Base-by-base conservation (phyloP, 2,113 vertebrate species). In the Petaurus breviceps region DNA sequence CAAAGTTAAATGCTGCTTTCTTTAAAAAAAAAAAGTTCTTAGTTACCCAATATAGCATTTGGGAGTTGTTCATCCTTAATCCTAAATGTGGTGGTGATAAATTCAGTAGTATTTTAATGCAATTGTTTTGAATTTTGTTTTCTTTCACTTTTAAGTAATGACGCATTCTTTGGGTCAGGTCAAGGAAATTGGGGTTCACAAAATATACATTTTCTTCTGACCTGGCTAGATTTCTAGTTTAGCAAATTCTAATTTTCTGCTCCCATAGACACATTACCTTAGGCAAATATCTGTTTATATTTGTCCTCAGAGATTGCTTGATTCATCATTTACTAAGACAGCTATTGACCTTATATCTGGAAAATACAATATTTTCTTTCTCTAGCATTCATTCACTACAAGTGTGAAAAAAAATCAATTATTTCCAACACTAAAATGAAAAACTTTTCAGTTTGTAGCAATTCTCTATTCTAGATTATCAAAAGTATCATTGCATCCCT, bases 281-380 rank as follows among this genome's bases (percentile, higher is more conserved):
- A 92, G 92, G 94, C 68, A 95, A 95, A 68, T 89, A 94, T 54
- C 53, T 95, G 94, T 92, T 97, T 97, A 94, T 94, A 91, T 16
- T 93, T 91, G 43, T 92, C 68, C 24, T 46, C 43, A 89, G 37
- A 19, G 25, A 14, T 61, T 95, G 46, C 97, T 43, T 94, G 52
- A 93, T 93, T 93, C 47, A 94, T 52, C 53, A 92, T n/a, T 94
- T 2, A 53, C 50, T 68, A 93, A 90, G 95, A 94, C 2, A 89
- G n/a, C 31, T 54, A 28, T 96, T 77, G 1, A 91, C 61, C 11
- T 51, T 90, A 47, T 89, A 93, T 61, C 91, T 97, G 37, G 68
- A 95, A 96, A 96, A 37, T 95, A 89, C 55, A 68, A 47, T 55
- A 55, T 47, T 57, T 92, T 37, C 26, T 8, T 94, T 96, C 94